Conservation (phyloP, 2,888 invertebrate genomes). For the Pyrgus malvae region DNA sequence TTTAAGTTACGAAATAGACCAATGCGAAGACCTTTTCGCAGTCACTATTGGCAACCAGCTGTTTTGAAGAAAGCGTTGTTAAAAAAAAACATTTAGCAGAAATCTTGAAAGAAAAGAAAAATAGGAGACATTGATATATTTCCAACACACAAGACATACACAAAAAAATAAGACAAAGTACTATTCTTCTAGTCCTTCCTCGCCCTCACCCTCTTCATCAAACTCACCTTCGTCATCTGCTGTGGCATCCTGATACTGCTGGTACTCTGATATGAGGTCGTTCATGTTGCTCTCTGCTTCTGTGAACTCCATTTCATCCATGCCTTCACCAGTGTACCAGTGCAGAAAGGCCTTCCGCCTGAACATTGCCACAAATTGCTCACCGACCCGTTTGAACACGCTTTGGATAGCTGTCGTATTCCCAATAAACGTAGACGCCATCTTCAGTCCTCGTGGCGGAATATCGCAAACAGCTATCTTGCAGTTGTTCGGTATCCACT, state of each 20-base stretch:
- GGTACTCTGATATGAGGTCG: constrained; percentile 87
- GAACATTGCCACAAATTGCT: constrained; percentile 96
- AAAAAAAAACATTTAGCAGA: too few relatives aligned
- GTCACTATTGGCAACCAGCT: too few relatives aligned
- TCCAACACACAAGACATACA: constrained; percentile 50
- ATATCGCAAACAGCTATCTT: constrained; percentile 92
- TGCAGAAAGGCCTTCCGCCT: constrained; percentile 97
- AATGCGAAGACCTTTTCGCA: too few relatives aligned
- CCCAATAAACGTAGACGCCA: constrained; percentile 94
- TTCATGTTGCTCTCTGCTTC: constrained; percentile 95
- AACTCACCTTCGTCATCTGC: constrained; percentile 82
- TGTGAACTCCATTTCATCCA: constrained; percentile 96
- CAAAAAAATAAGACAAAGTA: constrained; percentile 38
- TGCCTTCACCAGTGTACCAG: constrained; percentile 97
- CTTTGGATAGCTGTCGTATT: constrained; percentile 94
- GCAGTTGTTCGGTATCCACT: constrained; percentile 90
- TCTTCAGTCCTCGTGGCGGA: constrained; percentile 88
- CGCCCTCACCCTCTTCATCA: constrained; percentile 76
- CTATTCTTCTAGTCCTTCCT: constrained; percentile 69
- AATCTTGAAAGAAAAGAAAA: not conserved
- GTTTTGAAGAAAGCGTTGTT: too few relatives aligned
- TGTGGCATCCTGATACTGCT: constrained; percentile 86
- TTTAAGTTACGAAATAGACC: too few relatives aligned
- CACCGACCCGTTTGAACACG: constrained; percentile 91
- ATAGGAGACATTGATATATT: constrained; percentile 27